Base-by-base conservation (phyloP, 2,888 invertebrate genomes). In the Cynaeus angustus region DNA sequence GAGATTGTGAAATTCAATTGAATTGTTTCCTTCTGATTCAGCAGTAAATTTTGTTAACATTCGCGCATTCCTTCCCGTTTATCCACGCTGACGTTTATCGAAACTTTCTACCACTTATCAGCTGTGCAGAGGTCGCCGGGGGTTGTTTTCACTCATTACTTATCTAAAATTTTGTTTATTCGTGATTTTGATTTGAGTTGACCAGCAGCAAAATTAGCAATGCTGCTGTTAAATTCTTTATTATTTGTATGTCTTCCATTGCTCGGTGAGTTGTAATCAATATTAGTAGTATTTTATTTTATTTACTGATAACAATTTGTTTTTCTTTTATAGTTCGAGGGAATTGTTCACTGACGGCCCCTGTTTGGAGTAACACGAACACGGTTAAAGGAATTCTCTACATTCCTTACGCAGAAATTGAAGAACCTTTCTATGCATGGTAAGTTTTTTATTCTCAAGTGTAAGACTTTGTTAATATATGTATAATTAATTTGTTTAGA, bases 321-420 rank as follows among this genome's bases (percentile, higher is more conserved):
- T 46, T 1, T 46, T 46, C 3, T 16, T 28, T 65, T 48, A 6
- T 37, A 66, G 66, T 56, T 12, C 33, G 10, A 16, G 56, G 56
- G 10, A 38, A 46, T 30, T 53, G 46, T 53, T 56, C 58, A 46
- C 16, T 61, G 10, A 70, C 70, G 8, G 30, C 70, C 9, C 81
- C 81, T 10, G 70, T 66, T 55, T 95, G 95, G 90, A 93, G 89
- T 79, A 82, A 87, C 0, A 88, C 89, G 0, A 95, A 95, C 81
- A 90, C 91, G 0, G 92, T 92, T 0, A 92, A 91, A 80, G 96
- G 95, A 2, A 87, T 91, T 2, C 85, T 98, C 21, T 90, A 89
- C 75, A 94, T 98, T 74, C 98, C 98, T 0, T 98, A 97, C 86
- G 97, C 97, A 0, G 98, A 98, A 86, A 91, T 98, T 53, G 88